Evolutionary conservation across 2,888 invertebrate species (phyloP).

Genomic region (Deroplatys truncata): DNA sequence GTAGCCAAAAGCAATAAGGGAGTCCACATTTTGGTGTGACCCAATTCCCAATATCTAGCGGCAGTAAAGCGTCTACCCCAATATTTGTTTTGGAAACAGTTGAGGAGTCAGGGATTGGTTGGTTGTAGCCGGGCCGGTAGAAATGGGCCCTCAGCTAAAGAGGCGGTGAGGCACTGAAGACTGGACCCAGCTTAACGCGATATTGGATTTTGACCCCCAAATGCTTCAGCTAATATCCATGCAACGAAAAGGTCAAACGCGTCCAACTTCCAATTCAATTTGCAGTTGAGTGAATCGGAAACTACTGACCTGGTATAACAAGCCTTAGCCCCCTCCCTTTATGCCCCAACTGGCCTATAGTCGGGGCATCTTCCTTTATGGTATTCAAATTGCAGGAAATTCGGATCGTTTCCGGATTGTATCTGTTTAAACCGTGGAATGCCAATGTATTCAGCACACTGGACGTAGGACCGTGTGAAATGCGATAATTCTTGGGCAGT

Average conservation of each 20-base stretch:
- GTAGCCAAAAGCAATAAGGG: not conserved
- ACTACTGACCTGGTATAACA: not conserved
- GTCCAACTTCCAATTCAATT: constrained; percentile 2
- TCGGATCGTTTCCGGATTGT: not conserved
- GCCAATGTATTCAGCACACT: not conserved
- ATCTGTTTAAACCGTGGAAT: not conserved
- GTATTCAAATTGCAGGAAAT: constrained; percentile 9
- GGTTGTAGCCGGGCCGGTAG: not conserved
- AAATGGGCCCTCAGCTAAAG: not conserved
- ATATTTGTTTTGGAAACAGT: not conserved
- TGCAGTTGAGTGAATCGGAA: not conserved
- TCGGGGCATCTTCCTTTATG: not conserved
- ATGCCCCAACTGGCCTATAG: not conserved
- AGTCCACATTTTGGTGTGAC: not conserved
- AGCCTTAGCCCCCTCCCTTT: not conserved
- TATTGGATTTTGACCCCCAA: constrained; percentile 5
- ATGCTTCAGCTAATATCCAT: not conserved
- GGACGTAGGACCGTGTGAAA: not conserved
- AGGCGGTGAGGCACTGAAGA: not conserved
- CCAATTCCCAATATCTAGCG: not conserved
- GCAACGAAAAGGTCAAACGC: not conserved
- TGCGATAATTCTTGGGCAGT: not conserved
- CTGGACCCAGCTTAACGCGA: not conserved
- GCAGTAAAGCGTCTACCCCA: not conserved
- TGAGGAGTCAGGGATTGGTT: not conserved